Evolutionary conservation across 2,888 invertebrate genomes (phyloP).

Genomic region (Diaperis boleti): DNA sequence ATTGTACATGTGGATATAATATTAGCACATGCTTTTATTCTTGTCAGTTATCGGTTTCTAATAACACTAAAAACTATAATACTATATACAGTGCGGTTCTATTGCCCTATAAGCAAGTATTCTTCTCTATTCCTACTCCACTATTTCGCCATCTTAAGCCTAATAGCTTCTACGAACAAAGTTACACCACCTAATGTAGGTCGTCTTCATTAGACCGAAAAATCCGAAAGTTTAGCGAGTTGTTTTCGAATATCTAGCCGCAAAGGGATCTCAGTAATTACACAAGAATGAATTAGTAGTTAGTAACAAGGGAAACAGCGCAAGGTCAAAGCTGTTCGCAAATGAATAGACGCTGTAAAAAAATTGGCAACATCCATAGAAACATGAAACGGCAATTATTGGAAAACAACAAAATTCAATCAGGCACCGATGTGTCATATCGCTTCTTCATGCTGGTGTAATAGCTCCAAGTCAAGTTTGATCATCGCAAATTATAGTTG

Average conservation of each 20-base stretch:
- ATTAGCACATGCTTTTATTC: no score
- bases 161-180: no score
- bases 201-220: no score
- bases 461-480: constrained; percentile 36
- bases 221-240: background rate
- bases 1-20: no score
- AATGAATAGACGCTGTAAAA: constrained; percentile 39
- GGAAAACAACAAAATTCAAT: constrained; percentile 48
- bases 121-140: no score
- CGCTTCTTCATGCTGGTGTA: constrained; percentile 30
- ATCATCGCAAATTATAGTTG: constrained; percentile 33
- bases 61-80: no score
- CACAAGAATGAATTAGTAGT: background rate
- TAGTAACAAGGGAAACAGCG: constrained; percentile 1
- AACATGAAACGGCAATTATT: constrained; percentile 49
- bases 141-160: no score
- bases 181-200: no score
- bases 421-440: constrained; percentile 37
- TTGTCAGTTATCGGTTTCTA: no score
- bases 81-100: no score
- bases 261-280: background rate
- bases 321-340: constrained; percentile 12
- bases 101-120: no score
- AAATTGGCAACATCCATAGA: constrained; percentile 36
- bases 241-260: constrained; percentile 9